Evolutionary conservation across 2,113 vertebrate species (phyloP), one percentile per base, ranked within the genome.

Genomic region (Otolemur garnettii): DNA sequence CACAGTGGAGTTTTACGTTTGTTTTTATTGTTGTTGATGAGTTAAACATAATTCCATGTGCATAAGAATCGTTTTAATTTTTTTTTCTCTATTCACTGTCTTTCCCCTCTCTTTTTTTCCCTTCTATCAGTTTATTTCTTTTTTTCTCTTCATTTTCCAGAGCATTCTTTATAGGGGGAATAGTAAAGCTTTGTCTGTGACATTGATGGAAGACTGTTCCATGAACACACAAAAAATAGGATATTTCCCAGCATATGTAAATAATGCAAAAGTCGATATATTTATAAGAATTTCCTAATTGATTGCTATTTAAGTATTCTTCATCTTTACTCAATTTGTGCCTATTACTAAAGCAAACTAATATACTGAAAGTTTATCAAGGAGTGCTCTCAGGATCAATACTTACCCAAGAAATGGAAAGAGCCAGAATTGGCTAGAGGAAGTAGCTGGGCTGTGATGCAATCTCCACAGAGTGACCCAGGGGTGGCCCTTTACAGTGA

Each of bases 281-380:
- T 53, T 59, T 59, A 33, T 92, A 72, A 68, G 0, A 90, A 8
- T 57, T 26, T 87, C 38, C 26, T 87, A 75, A 80, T 42, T 38
- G 74, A 90, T 86, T 80, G 81, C 18, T 75, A 19, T 57, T 93
- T 85, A 81, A 35, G 24, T 75, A 59, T 24, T 72, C 66, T 90
- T 96, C 66, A 28, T 90, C 30, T 90, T 96, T 90, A 59, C 50
- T 75, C 19, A 86, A 66, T 86, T 42, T 86, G 30, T 86, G 8
- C 60, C 74, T 28, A 9, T 91, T 90, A 75, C 15, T 42, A 33
- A 93, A 59, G 60, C 26, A 75, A 60, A 81, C 87, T n/a, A 86
- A 2, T 53, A 12, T 90, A 26, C 82, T 53, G 11, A 35, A 74
- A 15, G 7, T 59, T 68, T 90, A 93, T 38, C 84, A 85, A 72